A percentile compares a stretch with the other conserved stretches of the same genome.
Evolutionary conservation across 2,888 invertebrate species (phyloP).

Genomic region (Agrochola lota): DNA sequence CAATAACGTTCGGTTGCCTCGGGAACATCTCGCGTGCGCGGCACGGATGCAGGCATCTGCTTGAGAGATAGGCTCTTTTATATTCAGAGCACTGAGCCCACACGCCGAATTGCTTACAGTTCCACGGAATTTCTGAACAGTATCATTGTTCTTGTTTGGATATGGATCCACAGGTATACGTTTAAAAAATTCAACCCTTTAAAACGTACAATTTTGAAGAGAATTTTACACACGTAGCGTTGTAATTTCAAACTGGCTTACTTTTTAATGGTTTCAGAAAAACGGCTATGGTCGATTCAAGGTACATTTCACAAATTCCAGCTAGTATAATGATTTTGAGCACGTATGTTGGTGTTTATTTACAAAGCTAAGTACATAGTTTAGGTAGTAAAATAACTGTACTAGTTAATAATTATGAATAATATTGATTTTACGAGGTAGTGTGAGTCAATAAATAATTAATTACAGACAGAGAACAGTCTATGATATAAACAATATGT

Average conservation of each 20-base stretch:
- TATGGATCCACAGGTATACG: slow-evolving; percentile 62
- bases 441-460: slow-evolving; percentile 7
- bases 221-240: slow-evolving; percentile 34
- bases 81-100: slow-evolving; percentile 74
- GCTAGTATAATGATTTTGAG: slow-evolving; percentile 27
- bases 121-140: slow-evolving; percentile 67
- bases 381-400: not conserved
- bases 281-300: slow-evolving; percentile 18
- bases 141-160: slow-evolving; percentile 68
- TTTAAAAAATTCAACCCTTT: slow-evolving; percentile 54
- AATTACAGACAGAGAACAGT: not conserved
- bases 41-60: slow-evolving; percentile 71
- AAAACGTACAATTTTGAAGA: slow-evolving; percentile 32
- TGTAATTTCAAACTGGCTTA: slow-evolving; percentile 33
- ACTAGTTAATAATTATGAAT: not conserved
- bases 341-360: slow-evolving; percentile 2
- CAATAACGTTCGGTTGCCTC: slow-evolving; percentile 71
- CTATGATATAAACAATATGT: not conserved
- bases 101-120: slow-evolving; percentile 72
- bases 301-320: slow-evolving; percentile 26
- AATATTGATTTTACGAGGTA: slow-evolving; percentile 25
- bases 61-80: slow-evolving; percentile 74
- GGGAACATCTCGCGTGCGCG: slow-evolving; percentile 70
- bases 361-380: not conserved
- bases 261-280: slow-evolving; percentile 30